phyloP scores from a whole-genome alignment of 2,113 vertebrate genomes.

The Noturus placidus region DNA sequence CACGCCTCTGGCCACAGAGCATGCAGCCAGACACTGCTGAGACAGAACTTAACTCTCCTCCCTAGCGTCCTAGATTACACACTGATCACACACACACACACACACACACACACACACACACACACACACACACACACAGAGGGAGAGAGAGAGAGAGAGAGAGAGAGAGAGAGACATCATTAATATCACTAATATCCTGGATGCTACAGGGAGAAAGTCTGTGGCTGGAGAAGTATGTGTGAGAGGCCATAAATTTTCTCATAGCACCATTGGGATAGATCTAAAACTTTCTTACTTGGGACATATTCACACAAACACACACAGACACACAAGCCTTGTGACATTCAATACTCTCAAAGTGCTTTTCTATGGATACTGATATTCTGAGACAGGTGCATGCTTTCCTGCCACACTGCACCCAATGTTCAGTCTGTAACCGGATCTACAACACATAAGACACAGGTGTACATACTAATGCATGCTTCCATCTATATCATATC shows the following conservation, averaged over 20 bases:
- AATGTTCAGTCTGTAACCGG: slow-evolving; percentile 47
- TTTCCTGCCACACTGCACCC: slow-evolving; percentile 38
- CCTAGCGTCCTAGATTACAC: slow-evolving; percentile 39
- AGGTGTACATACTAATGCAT: slow-evolving; percentile 25
- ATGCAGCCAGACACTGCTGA: slow-evolving; percentile 42
- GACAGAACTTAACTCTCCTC: slow-evolving; percentile 38
- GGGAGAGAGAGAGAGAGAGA: neutral
- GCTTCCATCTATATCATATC: neutral
- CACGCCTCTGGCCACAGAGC: slow-evolving; percentile 41
- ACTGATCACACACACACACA: neutral
- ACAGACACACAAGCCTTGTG: neutral
- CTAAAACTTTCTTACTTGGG: neutral
- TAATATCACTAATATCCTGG: slow-evolving; percentile 14
- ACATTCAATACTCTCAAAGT: slow-evolving; percentile 41
- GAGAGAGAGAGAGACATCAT: slow-evolving; percentile 22
- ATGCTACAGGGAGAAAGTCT: neutral
- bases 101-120: neutral
- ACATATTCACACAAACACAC: slow-evolving; percentile 27
- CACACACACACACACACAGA: neutral
- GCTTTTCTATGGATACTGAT: slow-evolving; percentile 41
- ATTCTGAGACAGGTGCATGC: slow-evolving; percentile 48
- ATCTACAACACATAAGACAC: slow-evolving; percentile 31
- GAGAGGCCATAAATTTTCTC: neutral
- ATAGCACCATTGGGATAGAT: neutral
- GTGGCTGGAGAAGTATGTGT: slow-evolving; percentile 1